These are phyloP conservation scores for Bursaphelenchus mucronatus DNA, from an alignment of 1,140 invertebrate genomes.

Conservation along the genomic window DNA sequence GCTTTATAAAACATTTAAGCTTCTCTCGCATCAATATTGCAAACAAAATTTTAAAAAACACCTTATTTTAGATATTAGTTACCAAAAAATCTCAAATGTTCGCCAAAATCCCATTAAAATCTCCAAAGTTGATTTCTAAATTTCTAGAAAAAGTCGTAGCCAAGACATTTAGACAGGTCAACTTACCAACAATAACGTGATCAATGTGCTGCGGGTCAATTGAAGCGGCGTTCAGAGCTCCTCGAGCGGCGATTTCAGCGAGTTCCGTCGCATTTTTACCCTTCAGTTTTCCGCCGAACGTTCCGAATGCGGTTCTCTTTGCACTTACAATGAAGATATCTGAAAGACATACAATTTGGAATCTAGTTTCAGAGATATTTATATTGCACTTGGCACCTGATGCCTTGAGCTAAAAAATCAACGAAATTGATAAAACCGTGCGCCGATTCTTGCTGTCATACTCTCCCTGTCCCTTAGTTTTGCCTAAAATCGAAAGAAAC, in stretches of 20 bases:
- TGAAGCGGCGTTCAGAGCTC: slow-evolving; percentile 76
- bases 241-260: slow-evolving; percentile 70
- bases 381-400: too few species aligned
- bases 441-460: too few species aligned
- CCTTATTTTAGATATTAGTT: not conserved
- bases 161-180: too few species aligned
- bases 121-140: not conserved
- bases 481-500: too few species aligned
- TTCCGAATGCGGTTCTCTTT: slow-evolving; percentile 94
- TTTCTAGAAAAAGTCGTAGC: not conserved
- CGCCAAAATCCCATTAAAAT: not conserved
- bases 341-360: not conserved
- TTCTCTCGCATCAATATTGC: too few species aligned
- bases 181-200: slow-evolving; percentile 72
- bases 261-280: slow-evolving; percentile 78
- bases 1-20: too few species aligned
- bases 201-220: slow-evolving; percentile 70
- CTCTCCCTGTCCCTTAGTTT: too few species aligned
- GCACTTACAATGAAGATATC: slow-evolving; percentile 85
- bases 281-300: slow-evolving; percentile 85
- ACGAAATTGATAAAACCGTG: too few species aligned
- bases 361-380: too few species aligned
- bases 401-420: too few species aligned
- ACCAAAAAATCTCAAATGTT: not conserved
- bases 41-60: too few species aligned